Percentiles rank a stretch among this genome's conserved stretches.
These are phyloP conservation scores for Liolophura sinensis DNA, from an alignment of 1,140 invertebrate species.

Conservation along the genomic window DNA sequence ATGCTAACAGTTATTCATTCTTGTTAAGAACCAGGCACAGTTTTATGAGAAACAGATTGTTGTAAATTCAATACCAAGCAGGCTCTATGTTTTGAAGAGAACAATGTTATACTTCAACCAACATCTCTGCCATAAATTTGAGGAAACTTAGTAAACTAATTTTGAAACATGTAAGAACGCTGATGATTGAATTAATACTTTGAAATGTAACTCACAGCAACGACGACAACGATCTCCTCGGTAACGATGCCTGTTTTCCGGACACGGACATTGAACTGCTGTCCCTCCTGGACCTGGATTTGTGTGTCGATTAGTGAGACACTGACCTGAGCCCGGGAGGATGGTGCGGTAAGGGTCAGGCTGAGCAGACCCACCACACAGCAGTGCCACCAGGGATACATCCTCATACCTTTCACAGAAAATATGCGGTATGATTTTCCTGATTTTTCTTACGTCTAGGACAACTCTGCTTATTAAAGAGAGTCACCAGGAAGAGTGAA, in stretches of 20 bases:
- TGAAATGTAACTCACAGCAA: slow-evolving; percentile 30
- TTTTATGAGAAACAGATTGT: neutral
- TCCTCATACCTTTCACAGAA: slow-evolving; percentile 2
- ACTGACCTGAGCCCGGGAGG: slow-evolving; percentile 16
- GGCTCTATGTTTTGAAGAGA: neutral
- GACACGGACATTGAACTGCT: slow-evolving; percentile 36
- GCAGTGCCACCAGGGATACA: neutral
- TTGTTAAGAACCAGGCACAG: too few relatives aligned
- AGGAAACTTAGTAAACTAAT: neutral
- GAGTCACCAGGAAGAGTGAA: neutral
- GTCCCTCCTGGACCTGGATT: slow-evolving; percentile 33
- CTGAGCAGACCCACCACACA: slow-evolving; percentile 10
- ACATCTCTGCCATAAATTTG: neutral
- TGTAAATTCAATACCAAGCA: neutral
- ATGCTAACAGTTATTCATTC: neutral
- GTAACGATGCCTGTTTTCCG: slow-evolving; percentile 25
- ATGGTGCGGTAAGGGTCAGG: slow-evolving; percentile 5
- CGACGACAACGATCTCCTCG: slow-evolving; percentile 34
- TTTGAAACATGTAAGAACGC: neutral
- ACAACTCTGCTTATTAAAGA: neutral
- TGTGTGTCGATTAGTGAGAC: slow-evolving; percentile 33
- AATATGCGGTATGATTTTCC: slow-evolving; percentile 7
- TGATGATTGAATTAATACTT: too few relatives aligned
- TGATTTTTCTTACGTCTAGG: neutral
- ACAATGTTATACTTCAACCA: neutral